Conservation (phyloP, 2,888 invertebrate genomes). For the Branchellion lobata region DNA sequence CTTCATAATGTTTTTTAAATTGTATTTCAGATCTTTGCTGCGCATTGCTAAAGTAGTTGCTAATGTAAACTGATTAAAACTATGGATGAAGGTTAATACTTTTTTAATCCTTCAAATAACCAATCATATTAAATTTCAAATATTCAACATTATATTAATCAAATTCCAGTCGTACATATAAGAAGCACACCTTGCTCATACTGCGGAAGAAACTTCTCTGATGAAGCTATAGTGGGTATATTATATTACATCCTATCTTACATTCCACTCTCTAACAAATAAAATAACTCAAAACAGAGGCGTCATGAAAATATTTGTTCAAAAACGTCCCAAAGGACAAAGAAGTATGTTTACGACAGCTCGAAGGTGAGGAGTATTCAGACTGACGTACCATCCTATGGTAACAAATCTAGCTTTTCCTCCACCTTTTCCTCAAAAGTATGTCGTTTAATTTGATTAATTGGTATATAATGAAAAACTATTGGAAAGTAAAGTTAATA, state of each 20-base stretch:
- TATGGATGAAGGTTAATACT: neutral
- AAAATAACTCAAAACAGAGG: neutral
- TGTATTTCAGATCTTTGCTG: too few species aligned
- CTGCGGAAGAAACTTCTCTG: constrained; percentile 37
- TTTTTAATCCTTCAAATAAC: neutral
- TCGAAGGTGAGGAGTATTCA: constrained; percentile 7
- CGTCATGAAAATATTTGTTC: neutral
- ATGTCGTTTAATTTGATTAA: too few species aligned
- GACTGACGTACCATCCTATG: neutral
- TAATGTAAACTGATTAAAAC: neutral
- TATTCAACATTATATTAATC: neutral
- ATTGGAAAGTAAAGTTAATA: too few species aligned
- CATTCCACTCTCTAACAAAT: neutral
- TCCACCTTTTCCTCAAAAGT: neutral
- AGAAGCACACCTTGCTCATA: constrained; percentile 8
- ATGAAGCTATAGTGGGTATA: constrained; percentile 13
- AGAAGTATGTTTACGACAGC: constrained; percentile 11
- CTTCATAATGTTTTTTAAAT: too few species aligned
- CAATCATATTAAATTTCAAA: neutral
- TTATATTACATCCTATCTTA: neutral
- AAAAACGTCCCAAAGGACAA: neutral
- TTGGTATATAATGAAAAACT: too few species aligned
- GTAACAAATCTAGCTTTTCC: neutral
- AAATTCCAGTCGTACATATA: neutral
- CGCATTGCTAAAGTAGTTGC: constrained; percentile 13